Conservation (phyloP, 2,888 invertebrate genomes). For the Sclerodermus sp. region DNA sequence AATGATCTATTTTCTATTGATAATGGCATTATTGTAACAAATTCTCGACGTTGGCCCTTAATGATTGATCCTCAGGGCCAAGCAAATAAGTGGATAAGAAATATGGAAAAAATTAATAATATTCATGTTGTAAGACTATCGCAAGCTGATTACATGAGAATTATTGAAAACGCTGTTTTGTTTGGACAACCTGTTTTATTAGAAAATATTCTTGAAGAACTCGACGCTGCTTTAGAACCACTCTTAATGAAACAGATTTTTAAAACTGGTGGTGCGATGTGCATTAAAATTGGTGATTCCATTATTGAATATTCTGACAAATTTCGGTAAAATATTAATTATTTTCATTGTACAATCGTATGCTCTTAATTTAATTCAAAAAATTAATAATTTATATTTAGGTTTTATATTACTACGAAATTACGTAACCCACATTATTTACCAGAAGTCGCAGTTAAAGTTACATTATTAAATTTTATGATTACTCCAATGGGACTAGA, state of each 20-base stretch:
- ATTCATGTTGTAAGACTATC: slow-evolving; percentile 77
- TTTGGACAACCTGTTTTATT: slow-evolving; percentile 84
- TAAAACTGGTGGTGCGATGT: slow-evolving; percentile 80
- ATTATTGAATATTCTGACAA: slow-evolving; percentile 85
- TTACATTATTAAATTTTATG: slow-evolving; percentile 92
- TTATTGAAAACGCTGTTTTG: slow-evolving; percentile 84
- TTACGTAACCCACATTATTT: slow-evolving; percentile 91
- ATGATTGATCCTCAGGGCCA: slow-evolving; percentile 97
- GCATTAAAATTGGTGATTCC: slow-evolving; percentile 89
- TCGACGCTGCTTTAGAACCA: slow-evolving; percentile 90
- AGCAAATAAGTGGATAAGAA: slow-evolving; percentile 93
- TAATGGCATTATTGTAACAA: slow-evolving; percentile 88
- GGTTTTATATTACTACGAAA: slow-evolving; percentile 92
- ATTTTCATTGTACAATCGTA: too few relatives aligned
- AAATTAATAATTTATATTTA: slow-evolving; percentile 42
- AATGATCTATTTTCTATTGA: slow-evolving; percentile 88
- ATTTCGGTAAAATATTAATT: slow-evolving; percentile 66
- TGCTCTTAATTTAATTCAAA: background rate
- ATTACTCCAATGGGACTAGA: slow-evolving; percentile 85
- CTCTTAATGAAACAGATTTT: slow-evolving; percentile 86
- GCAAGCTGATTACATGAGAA: slow-evolving; percentile 79
- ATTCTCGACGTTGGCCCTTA: slow-evolving; percentile 87
- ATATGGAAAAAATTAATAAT: slow-evolving; percentile 84
- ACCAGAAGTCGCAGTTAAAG: slow-evolving; percentile 91
- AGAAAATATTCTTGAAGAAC: slow-evolving; percentile 88